Conservation (phyloP, 1,140 invertebrate species). For the Calliphora vicina region DNA sequence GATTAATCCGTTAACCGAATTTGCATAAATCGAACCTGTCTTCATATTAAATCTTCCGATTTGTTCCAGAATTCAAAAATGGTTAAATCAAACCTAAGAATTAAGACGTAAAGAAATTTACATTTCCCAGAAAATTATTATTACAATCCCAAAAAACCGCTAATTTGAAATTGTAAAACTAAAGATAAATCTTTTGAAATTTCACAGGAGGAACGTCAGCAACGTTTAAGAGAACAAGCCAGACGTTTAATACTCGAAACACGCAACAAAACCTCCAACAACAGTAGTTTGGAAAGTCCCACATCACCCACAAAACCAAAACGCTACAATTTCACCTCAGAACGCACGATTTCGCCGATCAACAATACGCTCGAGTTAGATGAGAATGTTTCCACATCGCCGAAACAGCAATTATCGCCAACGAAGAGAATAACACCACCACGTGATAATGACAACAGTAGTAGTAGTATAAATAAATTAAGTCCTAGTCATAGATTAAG, state of each 20-base stretch:
- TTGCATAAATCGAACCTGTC: no score
- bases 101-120: no score
- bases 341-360: slow-evolving; percentile 61
- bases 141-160: no score
- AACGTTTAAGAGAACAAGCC: slow-evolving; percentile 84
- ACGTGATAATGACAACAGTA: slow-evolving; percentile 40
- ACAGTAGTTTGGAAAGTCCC: slow-evolving; percentile 60
- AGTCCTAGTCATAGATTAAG: slow-evolving; percentile 63
- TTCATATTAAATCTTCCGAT: no score
- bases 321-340: slow-evolving; percentile 54
- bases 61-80: no score
- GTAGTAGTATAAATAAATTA: slow-evolving; percentile 36
- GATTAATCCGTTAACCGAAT: no score
- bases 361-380: slow-evolving; percentile 50
- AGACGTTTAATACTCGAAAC: slow-evolving; percentile 89
- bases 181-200: not conserved
- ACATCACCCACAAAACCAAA: slow-evolving; percentile 51
- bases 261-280: slow-evolving; percentile 65
- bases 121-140: no score
- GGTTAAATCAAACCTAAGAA: no score
- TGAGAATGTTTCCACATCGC: slow-evolving; percentile 37
- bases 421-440: slow-evolving; percentile 51
- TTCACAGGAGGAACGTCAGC: slow-evolving; percentile 82
- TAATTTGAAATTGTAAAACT: no score
- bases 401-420: slow-evolving; percentile 41